Evolutionary conservation across 2,113 vertebrate species (phyloP).

Genomic region (Geothlypis trichas): DNA sequence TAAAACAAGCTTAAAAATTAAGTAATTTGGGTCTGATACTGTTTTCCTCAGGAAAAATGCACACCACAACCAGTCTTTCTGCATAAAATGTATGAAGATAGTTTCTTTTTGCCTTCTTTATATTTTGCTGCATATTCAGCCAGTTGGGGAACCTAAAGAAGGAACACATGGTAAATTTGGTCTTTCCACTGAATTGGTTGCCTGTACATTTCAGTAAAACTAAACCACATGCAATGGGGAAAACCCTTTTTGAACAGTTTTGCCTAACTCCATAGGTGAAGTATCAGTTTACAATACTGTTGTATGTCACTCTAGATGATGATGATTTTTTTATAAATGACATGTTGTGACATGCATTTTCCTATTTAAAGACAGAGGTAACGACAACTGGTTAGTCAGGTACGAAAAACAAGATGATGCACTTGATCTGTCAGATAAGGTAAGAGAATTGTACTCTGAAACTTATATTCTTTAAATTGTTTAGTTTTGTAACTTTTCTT

Average conservation of each 20-base stretch:
- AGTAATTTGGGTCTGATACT: background rate
- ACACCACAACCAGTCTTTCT: background rate
- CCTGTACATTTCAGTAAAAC: background rate
- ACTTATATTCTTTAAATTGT: background rate
- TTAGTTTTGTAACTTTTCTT: background rate
- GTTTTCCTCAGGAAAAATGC: background rate
- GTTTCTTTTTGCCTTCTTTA: background rate
- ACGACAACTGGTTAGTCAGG: constrained; percentile 97
- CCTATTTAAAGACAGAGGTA: constrained; percentile 89
- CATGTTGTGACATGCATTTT: background rate
- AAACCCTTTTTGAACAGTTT: background rate
- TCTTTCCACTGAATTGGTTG: background rate
- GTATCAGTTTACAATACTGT: background rate
- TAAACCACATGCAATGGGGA: background rate
- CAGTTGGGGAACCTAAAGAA: background rate
- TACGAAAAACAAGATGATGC: constrained; percentile 84
- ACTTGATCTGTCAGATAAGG: constrained; percentile 74
- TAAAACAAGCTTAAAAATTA: background rate
- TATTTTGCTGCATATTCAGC: background rate
- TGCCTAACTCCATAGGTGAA: background rate
- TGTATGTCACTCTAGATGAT: background rate
- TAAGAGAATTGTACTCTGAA: constrained; percentile 51
- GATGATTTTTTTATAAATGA: background rate
- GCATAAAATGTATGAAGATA: background rate
- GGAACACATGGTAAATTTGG: background rate